phyloP scores from a whole-genome alignment of 1,140 invertebrate genomes.

The Papilio xuthus region DNA sequence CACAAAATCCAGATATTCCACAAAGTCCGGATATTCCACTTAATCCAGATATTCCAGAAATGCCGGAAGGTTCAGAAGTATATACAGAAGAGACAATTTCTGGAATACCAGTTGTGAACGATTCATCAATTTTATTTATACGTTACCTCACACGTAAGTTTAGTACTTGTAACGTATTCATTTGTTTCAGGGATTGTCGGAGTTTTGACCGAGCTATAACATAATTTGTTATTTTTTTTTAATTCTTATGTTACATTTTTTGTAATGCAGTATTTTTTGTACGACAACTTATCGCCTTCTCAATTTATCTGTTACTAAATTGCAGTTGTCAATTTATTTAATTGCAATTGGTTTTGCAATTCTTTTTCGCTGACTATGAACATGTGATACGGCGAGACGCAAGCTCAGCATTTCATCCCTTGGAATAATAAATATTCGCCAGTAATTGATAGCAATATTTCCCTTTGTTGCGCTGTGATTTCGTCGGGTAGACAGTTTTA shows the following conservation, averaged over 20 bases:
- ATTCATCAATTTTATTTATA: conserved; percentile 69
- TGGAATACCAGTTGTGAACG: conserved; percentile 61
- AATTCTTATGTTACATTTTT: background rate
- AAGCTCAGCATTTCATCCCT: conserved; percentile 33
- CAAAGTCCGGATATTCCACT: conserved; percentile 33
- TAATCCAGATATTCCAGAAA: conserved; percentile 29
- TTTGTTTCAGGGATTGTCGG: conserved; percentile 50
- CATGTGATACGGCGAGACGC: background rate
- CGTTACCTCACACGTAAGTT: conserved; percentile 77
- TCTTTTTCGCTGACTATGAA: background rate
- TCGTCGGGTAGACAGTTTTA: conserved; percentile 32
- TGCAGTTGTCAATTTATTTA: background rate
- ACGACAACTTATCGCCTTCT: no score
- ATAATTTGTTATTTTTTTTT: background rate
- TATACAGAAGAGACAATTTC: conserved; percentile 46
- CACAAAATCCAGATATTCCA: conserved; percentile 18
- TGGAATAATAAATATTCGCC: conserved; percentile 54
- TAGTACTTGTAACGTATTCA: conserved; percentile 32
- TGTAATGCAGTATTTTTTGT: conserved; percentile 32
- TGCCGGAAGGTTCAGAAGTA: conserved; percentile 25
- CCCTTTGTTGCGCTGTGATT: conserved; percentile 45
- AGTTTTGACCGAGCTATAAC: conserved; percentile 42
- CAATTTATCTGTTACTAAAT: background rate
- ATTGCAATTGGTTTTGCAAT: background rate
- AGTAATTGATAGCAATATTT: conserved; percentile 59